Evolutionary conservation across 2,888 invertebrate species (phyloP).

Genomic region (Tetheella fluctuosa): DNA sequence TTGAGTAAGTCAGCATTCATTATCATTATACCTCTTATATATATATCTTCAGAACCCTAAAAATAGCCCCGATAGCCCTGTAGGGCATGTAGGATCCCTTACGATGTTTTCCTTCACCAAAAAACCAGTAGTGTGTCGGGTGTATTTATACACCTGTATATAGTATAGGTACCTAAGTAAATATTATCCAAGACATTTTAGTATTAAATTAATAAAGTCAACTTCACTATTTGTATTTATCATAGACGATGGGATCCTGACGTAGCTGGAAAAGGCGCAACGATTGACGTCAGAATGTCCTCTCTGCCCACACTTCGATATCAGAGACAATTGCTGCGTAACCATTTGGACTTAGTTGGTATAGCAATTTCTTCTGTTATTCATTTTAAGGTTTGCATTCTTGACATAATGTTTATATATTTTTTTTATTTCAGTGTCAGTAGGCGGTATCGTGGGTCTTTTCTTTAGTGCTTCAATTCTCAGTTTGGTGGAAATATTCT

Average conservation of each 20-base stretch:
- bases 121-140: too few relatives aligned
- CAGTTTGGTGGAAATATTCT: conserved; percentile 85
- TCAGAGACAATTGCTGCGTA: conserved; percentile 86
- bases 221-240: background rate
- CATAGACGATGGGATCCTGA: conserved; percentile 35
- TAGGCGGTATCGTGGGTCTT: conserved; percentile 85
- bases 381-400: conserved; percentile 9
- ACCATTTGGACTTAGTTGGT: conserved; percentile 87
- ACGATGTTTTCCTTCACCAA: too few relatives aligned
- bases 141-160: too few relatives aligned
- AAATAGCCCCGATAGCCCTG: too few relatives aligned
- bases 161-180: too few relatives aligned
- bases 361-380: background rate
- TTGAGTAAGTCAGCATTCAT: conserved; percentile 39
- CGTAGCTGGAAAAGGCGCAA: conserved; percentile 33
- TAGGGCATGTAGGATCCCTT: too few relatives aligned
- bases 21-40: too few relatives aligned
- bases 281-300: conserved; percentile 64
- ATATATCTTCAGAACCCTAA: too few relatives aligned
- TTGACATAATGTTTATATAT: conserved; percentile 7
- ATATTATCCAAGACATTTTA: too few relatives aligned
- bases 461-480: conserved; percentile 86
- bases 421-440: conserved; percentile 77
- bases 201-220: too few relatives aligned
- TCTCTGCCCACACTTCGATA: conserved; percentile 84